Evolutionary conservation across 2,113 vertebrate genomes (phyloP), one percentile per base, ranked within the genome.

Genomic region (Periophthalmodon schlosseri): DNA sequence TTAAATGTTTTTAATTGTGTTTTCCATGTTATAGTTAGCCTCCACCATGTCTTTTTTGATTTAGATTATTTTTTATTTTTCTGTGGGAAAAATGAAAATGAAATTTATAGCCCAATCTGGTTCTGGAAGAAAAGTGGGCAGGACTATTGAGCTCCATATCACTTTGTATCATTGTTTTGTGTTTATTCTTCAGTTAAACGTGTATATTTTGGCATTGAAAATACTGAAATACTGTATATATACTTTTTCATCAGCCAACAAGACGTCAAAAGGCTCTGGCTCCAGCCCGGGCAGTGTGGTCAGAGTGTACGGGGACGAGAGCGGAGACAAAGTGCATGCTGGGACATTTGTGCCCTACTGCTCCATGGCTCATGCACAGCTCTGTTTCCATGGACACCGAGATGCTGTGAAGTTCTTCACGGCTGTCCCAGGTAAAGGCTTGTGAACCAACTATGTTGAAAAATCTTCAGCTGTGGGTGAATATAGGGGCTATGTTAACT

Each of bases 331-430:
- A 89, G 96, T 99, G 82, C 98, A 95, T 0, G 95, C 98, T 0
- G 98, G 96, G 70, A 99, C 97, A 0, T 96, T 97, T 28, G 95
- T 99, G 16, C 98, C 98, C 0, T 99, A 96, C 78, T 99, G 98
- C 74, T 99, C 97, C 23, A 99, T 99, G 98, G 96, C 96, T 36
- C 96, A 99, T 0, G 98, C 98, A 0, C 98, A 99, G 86, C 96
- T 99, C 69, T 99, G 96, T 87, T 99, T 99, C 92, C 97, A 99
- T 0, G 98, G 98, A 13, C 98, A 99, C 92, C 87, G 97, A 7
- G 97, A 99, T 49, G 98, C 98, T 3, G 98, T 99, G 11, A 98
- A 99, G 76, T 99, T 99, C 94, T 99, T 99, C 85, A 95, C 97
- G 0, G 96, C 98, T 9, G 96, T 99, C 67, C 98, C 98, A 92